Evolutionary conservation across 2,888 invertebrate genomes (phyloP).

Genomic region (Hartigia nigra): DNA sequence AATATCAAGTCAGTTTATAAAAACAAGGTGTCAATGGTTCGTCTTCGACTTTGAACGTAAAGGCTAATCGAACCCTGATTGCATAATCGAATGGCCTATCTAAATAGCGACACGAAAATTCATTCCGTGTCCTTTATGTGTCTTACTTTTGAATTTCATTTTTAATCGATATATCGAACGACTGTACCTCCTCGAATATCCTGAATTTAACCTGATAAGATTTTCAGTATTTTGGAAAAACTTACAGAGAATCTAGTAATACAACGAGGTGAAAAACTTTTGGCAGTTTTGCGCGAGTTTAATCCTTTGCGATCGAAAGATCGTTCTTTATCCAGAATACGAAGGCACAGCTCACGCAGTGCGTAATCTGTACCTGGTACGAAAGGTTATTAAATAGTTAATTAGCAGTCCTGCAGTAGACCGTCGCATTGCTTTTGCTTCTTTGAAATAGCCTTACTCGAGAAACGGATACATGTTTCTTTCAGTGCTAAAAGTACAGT

Average conservation of each 20-base stretch:
- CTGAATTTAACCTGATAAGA: not conserved
- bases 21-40: not conserved
- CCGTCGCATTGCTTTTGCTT: too few species aligned
- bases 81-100: not conserved
- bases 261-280: not conserved
- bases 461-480: too few species aligned
- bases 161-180: not conserved
- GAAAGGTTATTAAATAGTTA: too few species aligned
- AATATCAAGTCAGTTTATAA: slow-evolving; percentile 13
- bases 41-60: not conserved
- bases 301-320: not conserved
- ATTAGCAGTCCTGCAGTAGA: too few species aligned
- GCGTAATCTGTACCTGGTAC: too few species aligned
- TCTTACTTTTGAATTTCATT: not conserved
- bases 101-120: not conserved
- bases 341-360: too few species aligned
- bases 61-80: not conserved
- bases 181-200: not conserved
- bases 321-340: not conserved
- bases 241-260: too few species aligned
- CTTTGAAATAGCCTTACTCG: too few species aligned
- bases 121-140: not conserved
- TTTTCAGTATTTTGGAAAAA: not conserved
- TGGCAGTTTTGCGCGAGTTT: not conserved
- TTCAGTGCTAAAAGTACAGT: too few species aligned